Evolutionary conservation across 2,113 vertebrate genomes (phyloP).

Genomic region (Lepisosteus oculatus): DNA sequence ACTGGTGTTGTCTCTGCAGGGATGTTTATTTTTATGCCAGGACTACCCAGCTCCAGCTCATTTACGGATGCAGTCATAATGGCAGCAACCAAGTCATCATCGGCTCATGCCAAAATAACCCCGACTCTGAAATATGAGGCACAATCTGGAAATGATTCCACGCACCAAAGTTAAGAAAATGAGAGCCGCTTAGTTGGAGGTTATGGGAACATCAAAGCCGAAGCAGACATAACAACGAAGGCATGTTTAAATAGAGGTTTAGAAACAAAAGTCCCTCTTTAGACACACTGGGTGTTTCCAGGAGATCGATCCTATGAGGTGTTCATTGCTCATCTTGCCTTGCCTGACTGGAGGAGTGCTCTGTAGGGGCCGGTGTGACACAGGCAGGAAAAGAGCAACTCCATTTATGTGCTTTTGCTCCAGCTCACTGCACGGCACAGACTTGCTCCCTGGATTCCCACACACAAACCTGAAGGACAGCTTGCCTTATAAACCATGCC

Average conservation of each 20-base stretch:
- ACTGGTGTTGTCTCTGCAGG: background rate
- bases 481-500: background rate
- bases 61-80: background rate
- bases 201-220: constrained; percentile 68
- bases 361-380: no score
- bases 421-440: no score
- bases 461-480: constrained; percentile 1
- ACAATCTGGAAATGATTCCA: constrained; percentile 66
- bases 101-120: background rate
- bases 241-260: constrained; percentile 55
- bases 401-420: no score
- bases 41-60: background rate
- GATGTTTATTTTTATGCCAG: background rate
- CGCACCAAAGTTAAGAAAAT: constrained; percentile 55
- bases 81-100: background rate
- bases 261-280: no score
- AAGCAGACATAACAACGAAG: constrained; percentile 66
- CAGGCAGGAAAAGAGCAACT: no score
- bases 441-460: no score
- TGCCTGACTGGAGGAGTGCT: no score
- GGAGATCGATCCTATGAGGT: no score
- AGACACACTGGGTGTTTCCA: no score
- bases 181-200: constrained; percentile 64
- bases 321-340: no score
- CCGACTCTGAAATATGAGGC: constrained; percentile 30